Percentiles rank a stretch among this genome's conserved stretches.
Evolutionary conservation across 2,888 invertebrate genomes (phyloP).

Genomic region (Sceliomorpha sp.): DNA sequence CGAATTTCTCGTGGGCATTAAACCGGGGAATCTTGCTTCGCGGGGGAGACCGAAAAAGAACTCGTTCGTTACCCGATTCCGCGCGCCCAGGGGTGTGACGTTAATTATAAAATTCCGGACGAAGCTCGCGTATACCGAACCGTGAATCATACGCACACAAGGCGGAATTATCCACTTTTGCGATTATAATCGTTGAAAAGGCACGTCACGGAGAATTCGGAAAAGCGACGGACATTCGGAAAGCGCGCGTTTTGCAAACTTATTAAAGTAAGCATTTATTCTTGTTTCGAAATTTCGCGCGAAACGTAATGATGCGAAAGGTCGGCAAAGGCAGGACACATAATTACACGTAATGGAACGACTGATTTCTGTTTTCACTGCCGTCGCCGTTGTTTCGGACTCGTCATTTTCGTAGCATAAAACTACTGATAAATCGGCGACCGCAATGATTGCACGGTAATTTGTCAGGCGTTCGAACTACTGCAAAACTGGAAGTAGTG

Average conservation of each 20-base stretch:
- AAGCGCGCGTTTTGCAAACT: no score
- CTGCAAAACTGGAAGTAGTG: constrained; percentile 9
- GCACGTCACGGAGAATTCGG: constrained; percentile 37
- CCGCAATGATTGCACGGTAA: constrained; percentile 5
- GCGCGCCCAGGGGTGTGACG: constrained; percentile 69
- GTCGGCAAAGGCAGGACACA: no score
- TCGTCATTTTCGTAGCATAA: background rate
- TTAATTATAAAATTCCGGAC: constrained; percentile 73
- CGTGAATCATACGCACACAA: constrained; percentile 42
- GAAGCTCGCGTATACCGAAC: constrained; percentile 58
- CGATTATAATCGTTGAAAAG: constrained; percentile 42
- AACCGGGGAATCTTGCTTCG: no score
- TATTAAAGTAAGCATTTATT: no score
- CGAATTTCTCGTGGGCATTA: no score
- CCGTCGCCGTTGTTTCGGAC: no score
- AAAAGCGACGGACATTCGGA: constrained; percentile 35
- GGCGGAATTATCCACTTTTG: constrained; percentile 40
- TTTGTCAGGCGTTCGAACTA: constrained; percentile 7
- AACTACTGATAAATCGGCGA: background rate
- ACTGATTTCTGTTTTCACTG: no score
- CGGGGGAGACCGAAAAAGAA: no score
- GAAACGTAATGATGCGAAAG: no score
- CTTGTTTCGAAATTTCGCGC: no score
- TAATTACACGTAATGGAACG: no score
- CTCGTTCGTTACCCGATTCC: constrained; percentile 61